These are phyloP conservation scores for Parazoanthus darwini DNA, from an alignment of 92 coral and sea anemone species.

Conservation along the genomic window DNA sequence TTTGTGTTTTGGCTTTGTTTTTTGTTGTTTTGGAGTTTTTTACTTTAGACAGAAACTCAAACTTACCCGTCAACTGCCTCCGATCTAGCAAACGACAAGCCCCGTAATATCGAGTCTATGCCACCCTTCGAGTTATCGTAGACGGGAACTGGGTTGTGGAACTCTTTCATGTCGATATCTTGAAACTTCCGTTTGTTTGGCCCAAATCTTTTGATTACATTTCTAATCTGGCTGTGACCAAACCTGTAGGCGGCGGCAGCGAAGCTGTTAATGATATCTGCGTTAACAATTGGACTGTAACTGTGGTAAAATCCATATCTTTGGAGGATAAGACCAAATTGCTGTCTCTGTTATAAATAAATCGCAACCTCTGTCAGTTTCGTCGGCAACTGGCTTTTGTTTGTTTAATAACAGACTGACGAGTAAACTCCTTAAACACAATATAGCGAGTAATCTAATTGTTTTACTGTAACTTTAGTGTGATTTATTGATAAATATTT, in stretches of 20 bases:
- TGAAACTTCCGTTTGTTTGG: constrained; percentile 22
- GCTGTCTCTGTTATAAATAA: constrained; percentile 31
- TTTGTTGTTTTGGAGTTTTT: no score
- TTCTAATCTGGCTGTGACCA: constrained; percentile 65
- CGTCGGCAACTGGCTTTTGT: no score
- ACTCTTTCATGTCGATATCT: constrained; percentile 49
- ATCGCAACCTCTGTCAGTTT: neutral
- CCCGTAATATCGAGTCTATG: constrained; percentile 53
- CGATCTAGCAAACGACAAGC: constrained; percentile 39
- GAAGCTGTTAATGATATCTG: constrained; percentile 55
- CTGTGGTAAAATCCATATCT: constrained; percentile 44
- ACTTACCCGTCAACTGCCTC: constrained; percentile 53
- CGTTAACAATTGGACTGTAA: constrained; percentile 43
- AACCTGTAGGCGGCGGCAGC: constrained; percentile 71
- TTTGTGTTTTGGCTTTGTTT: no score
- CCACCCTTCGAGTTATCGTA: constrained; percentile 54
- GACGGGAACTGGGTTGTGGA: constrained; percentile 50
- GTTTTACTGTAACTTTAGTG: no score
- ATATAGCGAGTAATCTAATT: no score
- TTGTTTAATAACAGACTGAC: neutral
- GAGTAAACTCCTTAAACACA: no score
- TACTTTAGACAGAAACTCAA: no score
- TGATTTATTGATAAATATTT: no score
- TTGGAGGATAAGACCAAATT: constrained; percentile 25
- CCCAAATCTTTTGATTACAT: constrained; percentile 45